Evolutionary conservation across 2,113 vertebrate species (phyloP).

Genomic region (Heptranchias perlo): DNA sequence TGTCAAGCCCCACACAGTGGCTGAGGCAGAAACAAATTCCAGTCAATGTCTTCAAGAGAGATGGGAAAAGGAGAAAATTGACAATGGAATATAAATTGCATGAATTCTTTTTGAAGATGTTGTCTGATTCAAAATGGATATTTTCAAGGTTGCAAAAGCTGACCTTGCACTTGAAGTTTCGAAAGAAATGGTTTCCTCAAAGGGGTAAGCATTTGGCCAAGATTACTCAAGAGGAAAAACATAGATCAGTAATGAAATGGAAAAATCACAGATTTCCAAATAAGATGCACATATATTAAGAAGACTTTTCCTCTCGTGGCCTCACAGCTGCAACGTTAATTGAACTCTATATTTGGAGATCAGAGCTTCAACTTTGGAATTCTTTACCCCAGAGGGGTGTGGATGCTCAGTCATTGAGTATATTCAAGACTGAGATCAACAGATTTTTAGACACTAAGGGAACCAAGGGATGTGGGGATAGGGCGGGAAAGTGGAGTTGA

Average conservation of each 20-base stretch:
- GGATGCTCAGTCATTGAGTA: no score
- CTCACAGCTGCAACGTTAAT: background rate
- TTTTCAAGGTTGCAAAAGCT: background rate
- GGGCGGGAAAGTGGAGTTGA: no score
- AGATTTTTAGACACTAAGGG: no score
- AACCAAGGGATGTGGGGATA: no score
- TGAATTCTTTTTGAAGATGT: background rate
- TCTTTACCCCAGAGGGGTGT: no score
- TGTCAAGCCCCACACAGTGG: background rate
- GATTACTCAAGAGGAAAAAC: background rate
- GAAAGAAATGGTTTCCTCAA: background rate
- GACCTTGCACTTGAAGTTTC: background rate
- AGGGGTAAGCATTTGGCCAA: background rate
- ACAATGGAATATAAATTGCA: constrained; percentile 8
- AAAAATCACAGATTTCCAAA: background rate
- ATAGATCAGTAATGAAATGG: background rate
- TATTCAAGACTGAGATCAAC: no score
- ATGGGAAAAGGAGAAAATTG: background rate
- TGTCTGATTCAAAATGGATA: background rate
- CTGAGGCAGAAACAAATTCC: background rate
- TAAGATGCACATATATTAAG: background rate
- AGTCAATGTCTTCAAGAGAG: background rate
- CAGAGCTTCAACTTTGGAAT: no score
- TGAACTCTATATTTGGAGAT: background rate
- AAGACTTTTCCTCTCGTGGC: background rate